phyloP scores from a whole-genome alignment of 2,888 invertebrate genomes.

The Tipula helvola region DNA sequence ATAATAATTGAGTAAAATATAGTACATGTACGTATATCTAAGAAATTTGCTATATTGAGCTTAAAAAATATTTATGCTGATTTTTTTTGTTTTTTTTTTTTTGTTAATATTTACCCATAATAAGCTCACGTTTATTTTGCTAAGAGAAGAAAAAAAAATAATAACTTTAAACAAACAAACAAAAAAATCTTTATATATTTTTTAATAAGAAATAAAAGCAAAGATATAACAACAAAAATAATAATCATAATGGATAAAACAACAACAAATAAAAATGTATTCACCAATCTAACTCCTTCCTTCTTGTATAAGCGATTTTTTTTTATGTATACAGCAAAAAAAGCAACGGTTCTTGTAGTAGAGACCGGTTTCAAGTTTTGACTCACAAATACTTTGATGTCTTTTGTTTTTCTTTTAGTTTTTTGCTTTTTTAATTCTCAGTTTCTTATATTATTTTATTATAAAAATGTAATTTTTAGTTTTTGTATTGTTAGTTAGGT shows the following conservation, averaged over 20 bases:
- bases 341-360: conserved; percentile 12
- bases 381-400: background rate
- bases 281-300: conserved; percentile 8
- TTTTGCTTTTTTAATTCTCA: background rate
- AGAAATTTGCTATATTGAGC: background rate
- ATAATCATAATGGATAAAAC: conserved; percentile 4
- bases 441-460: background rate
- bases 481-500: background rate
- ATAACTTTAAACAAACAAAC: background rate
- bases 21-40: background rate
- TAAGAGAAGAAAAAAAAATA: background rate
- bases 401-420: background rate
- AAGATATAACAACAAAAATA: background rate
- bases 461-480: background rate
- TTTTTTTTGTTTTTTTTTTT: background rate
- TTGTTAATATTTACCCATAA: background rate
- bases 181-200: background rate
- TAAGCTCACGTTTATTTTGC: conserved; percentile 4
- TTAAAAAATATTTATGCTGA: background rate
- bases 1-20: background rate
- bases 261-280: background rate
- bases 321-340: background rate
- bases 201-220: background rate
- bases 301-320: background rate
- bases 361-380: conserved; percentile 8